phyloP scores from a whole-genome alignment of 1,140 invertebrate genomes.

The Drosophila kurseongensis region DNA sequence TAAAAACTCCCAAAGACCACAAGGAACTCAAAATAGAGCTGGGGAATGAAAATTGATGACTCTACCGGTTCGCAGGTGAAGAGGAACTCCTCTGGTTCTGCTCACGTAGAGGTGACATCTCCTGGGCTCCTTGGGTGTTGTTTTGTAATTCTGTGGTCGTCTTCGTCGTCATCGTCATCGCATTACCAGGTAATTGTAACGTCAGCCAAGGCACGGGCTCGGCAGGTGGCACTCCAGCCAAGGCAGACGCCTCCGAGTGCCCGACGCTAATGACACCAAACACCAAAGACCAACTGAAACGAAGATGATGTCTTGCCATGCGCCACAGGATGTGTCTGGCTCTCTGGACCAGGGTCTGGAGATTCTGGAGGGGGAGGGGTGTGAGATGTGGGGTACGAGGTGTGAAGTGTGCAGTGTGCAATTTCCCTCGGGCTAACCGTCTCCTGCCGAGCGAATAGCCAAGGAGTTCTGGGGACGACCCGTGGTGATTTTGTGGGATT shows the following conservation, averaged over 20 bases:
- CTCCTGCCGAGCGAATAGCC: slow-evolving; percentile 53
- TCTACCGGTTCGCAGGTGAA: slow-evolving; percentile 22
- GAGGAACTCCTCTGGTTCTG: slow-evolving; percentile 1
- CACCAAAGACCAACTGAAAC: slow-evolving; percentile 8
- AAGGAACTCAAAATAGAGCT: not conserved
- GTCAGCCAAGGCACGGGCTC: slow-evolving; percentile 51
- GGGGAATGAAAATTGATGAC: slow-evolving; percentile 14
- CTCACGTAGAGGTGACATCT: slow-evolving; percentile 34
- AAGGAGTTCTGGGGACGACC: slow-evolving; percentile 30
- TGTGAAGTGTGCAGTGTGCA: slow-evolving; percentile 51
- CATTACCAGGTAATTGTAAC: slow-evolving; percentile 78
- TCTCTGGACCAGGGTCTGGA: slow-evolving; percentile 29
- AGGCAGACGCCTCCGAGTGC: slow-evolving; percentile 54
- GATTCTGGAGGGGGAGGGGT: slow-evolving; percentile 1
- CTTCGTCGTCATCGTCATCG: slow-evolving; percentile 30
- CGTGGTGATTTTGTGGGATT: slow-evolving; percentile 73
- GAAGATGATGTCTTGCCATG: slow-evolving; percentile 66
- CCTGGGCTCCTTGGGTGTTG: slow-evolving; percentile 18
- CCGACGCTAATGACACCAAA: slow-evolving; percentile 72
- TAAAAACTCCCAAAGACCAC: slow-evolving; percentile 6
- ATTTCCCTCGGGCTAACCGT: slow-evolving; percentile 39
- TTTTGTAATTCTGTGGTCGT: slow-evolving; percentile 71
- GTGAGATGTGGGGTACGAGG: slow-evolving; percentile 20
- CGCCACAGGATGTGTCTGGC: slow-evolving; percentile 77
- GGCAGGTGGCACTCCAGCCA: slow-evolving; percentile 64